Base-by-base conservation (phyloP, 2,113 vertebrate species). In the Myotis lucifugus region DNA sequence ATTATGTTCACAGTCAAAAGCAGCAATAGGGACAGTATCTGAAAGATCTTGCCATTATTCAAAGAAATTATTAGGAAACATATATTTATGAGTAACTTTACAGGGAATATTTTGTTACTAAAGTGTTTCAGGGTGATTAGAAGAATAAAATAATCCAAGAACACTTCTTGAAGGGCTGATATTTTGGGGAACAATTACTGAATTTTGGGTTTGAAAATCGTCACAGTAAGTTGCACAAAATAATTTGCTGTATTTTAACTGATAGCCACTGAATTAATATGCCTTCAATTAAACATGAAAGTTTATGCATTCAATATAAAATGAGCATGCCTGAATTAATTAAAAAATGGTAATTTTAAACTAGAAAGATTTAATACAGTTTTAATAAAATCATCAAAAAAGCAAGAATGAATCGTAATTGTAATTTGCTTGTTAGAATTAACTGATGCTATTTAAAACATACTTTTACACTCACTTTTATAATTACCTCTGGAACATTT, bases 281-380 rank as follows among this genome's bases (percentile, higher is more conserved):
- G 40, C 56, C 10, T 66, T 86, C 11, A 76, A 91, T 76, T 93
- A 88, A 95, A 77, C 15, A 64, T 48, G 4, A 66, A 74, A 83
- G n/a, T 82, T 85, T 90, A 59, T 85, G 46, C 50, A 85, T 90
- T 93, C 69, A 84, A 32, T 96, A 67, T 85, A 90, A 94, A 90
- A 90, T 90, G 67, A 85, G 19, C 23, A 61, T 91, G 34, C 13
- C 15, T 72, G 2, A 83, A 77, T 79, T 96, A 82, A 95, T 61
- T 67, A 8, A 76, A 95, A 91, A 92, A 48, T 64, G 2, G 23
- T 66, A 79, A 85, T 32, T 83, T 21, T 81, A 79, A 88, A 82
- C 50, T 27, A 77, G 50, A 93, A 93, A 72, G 4, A 40, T 66
- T 95, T 89, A 4, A 77, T 46, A 19, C 12, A 88, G 40, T 90